A percentile compares a stretch with the other conserved stretches of the same genome.
Evolutionary conservation across 2,888 invertebrate species (phyloP).

Genomic region (Eilema griseolum): DNA sequence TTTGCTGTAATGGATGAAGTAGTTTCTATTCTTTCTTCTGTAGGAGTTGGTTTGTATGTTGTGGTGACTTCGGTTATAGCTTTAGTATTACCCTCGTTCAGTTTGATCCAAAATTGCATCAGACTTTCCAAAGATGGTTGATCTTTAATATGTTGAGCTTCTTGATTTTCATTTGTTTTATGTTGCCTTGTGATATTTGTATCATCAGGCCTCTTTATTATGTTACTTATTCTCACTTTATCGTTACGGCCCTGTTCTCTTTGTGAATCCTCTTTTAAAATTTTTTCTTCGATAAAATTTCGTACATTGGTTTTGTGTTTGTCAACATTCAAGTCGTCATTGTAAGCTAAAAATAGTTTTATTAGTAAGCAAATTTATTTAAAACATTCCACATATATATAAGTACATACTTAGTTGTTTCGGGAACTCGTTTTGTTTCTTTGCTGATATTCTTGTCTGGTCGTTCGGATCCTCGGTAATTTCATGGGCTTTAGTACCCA

Average conservation of each 20-base stretch:
- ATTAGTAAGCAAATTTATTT: slow-evolving; percentile 26
- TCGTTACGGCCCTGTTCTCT: neutral
- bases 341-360: slow-evolving; percentile 28
- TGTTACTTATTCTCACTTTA: slow-evolving; percentile 5
- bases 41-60: neutral
- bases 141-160: slow-evolving; percentile 30
- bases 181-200: slow-evolving; percentile 18
- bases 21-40: slow-evolving; percentile 7
- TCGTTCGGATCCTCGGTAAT: slow-evolving; percentile 23
- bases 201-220: slow-evolving; percentile 5
- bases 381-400: neutral
- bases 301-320: slow-evolving; percentile 15
- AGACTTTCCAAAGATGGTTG: slow-evolving; percentile 53
- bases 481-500: slow-evolving; percentile 9
- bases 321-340: slow-evolving; percentile 17
- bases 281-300: neutral
- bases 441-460: slow-evolving; percentile 16
- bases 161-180: slow-evolving; percentile 21
- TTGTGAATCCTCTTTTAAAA: slow-evolving; percentile 5
- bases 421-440: slow-evolving; percentile 28
- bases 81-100: slow-evolving; percentile 20
- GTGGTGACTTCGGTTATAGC: slow-evolving; percentile 12
- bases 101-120: slow-evolving; percentile 51
- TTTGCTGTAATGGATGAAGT: slow-evolving; percentile 10
- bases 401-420: slow-evolving; percentile 16